Base-by-base conservation (phyloP, 2,797 vertebrate species). In the Linurgus olivaceus region DNA sequence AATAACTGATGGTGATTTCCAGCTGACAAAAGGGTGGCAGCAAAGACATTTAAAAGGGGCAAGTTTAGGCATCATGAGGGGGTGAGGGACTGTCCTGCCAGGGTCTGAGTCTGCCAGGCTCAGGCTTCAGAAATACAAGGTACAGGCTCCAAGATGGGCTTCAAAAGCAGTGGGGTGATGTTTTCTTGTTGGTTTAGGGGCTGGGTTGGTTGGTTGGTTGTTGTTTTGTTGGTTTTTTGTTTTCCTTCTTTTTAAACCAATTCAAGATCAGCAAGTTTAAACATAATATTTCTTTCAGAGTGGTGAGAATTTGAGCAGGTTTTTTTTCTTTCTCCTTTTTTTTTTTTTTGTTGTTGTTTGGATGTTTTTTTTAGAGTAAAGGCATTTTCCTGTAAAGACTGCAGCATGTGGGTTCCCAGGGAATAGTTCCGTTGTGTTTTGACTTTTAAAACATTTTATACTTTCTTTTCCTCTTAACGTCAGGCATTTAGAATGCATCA, bases 171-270 rank as follows among this genome's bases (percentile, higher is more conserved):
- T 20, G 42, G 17, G 7, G 7, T 25, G 59, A n/a, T 3, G 3
- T 25, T 33, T 48, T 45, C 62, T 63, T 40, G 8, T 26, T 42
- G 25, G 1, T 75, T 75, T 37, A 55, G 16, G 13, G 2, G 3
- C 1, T 37, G 13, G 5, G 3, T 65, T 18, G 13, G 3, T 75
- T 80, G 11, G 0, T 37, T n/a, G 4, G 0, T n/a, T 40, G 1
- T 11, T 45, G 8, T 13, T 51, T 59, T 38, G 3, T 31, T n/a
- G 23, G 24, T 26, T 17, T 0, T 23, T 68, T 40, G 38, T 20
- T 17, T 11, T 3, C 40, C 8, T 40, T 78, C 5, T 63, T 88
- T 63, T 71, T 25, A 65, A 44, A 47, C 14, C 63, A 25, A 35
- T 10, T 70, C 20, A 17, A 42, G 17, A 71, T 66, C 19, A 75